Evolutionary conservation across 2,888 invertebrate genomes (phyloP), one percentile per base, ranked within the genome.

Genomic region (Atrina japonica): DNA sequence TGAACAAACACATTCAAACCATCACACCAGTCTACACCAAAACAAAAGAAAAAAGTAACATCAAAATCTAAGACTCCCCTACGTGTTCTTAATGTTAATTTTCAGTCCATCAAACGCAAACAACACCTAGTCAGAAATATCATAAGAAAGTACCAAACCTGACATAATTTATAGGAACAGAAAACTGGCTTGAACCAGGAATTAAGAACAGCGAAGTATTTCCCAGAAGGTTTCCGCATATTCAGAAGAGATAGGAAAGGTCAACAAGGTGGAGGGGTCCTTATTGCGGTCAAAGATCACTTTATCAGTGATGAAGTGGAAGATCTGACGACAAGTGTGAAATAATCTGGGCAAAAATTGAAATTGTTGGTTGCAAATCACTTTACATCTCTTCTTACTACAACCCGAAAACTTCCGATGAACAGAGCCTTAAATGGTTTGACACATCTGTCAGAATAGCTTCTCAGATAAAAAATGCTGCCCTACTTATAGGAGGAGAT

Each of bases 101-200:
- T 43, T n/a, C 65, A 55, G 27, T 65, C 65, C 14, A 65, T 65
- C 1, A 65, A 65, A 45, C 16, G 21, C 1, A 65, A 65, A 29
- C 65, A 53, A 55, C 29, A 29, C 23, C 53, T 27, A 1, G 29
- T 65, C 1, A 43, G 55, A 11, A 65, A 55, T 27, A n/a, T 65
- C 0, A 55, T 65, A 55, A 21, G 55, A 55, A 3, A 45, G 55
- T 18, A 65, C 65, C 3, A 43, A 55, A 29, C 55, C 55, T 14
- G 56, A 56, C 23, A 55, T 65, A 6, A 23, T 65, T 35, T 3
- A 9, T 65, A 25, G 55, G 64, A 9, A 65, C 53, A 14, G 64
- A 65, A 27, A 55, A 53, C 6, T 65, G 55, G 64, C 21, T 43
- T n/a, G 40, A 55, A 18, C 27, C 41, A 43, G 29, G 25, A 3